Conservation (phyloP, 2,888 invertebrate species). For the Amphipoea lucens region DNA sequence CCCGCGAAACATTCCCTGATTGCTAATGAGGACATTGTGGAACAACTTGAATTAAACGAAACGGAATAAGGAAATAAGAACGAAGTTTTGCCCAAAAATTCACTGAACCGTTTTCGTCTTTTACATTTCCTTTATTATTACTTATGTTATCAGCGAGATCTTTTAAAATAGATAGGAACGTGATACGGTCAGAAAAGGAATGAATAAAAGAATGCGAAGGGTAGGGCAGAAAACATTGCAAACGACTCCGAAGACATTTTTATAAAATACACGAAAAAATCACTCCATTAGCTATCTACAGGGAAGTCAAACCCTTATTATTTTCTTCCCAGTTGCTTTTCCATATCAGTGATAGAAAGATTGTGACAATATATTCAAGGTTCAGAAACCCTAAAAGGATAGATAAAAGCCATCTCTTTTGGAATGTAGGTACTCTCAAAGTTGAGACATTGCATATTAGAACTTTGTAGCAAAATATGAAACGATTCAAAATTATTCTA, state of each 20-base stretch:
- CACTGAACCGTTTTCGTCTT: slow-evolving; percentile 64
- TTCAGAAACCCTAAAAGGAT: slow-evolving; percentile 37
- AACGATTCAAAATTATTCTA: slow-evolving; percentile 40
- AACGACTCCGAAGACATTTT: slow-evolving; percentile 52
- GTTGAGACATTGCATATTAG: slow-evolving; percentile 15
- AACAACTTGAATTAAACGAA: slow-evolving; percentile 83
- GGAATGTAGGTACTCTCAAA: slow-evolving; percentile 11
- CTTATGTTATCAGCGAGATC: slow-evolving; percentile 61
- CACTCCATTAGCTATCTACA: slow-evolving; percentile 56
- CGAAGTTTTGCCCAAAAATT: slow-evolving; percentile 72
- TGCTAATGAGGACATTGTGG: slow-evolving; percentile 88
- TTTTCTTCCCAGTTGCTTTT: slow-evolving; percentile 43
- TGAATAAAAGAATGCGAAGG: slow-evolving; percentile 47
- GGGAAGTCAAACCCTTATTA: slow-evolving; percentile 51
- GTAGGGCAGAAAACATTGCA: slow-evolving; percentile 44
- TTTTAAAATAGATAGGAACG: slow-evolving; percentile 49
- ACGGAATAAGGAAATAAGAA: slow-evolving; percentile 78
- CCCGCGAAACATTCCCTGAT: slow-evolving; percentile 86
- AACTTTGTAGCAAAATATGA: slow-evolving; percentile 29
- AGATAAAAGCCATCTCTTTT: slow-evolving; percentile 16
- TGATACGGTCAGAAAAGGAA: slow-evolving; percentile 56
- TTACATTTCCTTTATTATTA: slow-evolving; percentile 69
- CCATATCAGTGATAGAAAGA: slow-evolving; percentile 35
- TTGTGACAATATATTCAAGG: slow-evolving; percentile 39
- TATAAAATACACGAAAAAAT: slow-evolving; percentile 58